A percentile compares a stretch with the other conserved stretches of the same genome.
Evolutionary conservation across 1,140 invertebrate genomes (phyloP).

Genomic region (Cyclina sinensis): DNA sequence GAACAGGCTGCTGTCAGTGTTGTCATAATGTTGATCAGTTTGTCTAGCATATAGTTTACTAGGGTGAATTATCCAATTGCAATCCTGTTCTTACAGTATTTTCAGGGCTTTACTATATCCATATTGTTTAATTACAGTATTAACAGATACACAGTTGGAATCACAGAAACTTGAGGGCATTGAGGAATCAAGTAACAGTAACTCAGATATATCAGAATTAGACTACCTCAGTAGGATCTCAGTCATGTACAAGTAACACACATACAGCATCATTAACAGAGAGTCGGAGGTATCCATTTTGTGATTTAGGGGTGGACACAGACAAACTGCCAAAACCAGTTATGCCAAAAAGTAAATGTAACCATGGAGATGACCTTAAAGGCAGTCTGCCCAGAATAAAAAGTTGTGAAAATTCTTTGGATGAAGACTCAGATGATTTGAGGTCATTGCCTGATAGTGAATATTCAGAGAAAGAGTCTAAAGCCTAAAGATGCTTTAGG

Average conservation of each 20-base stretch:
- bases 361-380: not conserved
- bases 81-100: too few relatives aligned
- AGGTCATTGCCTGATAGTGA: not conserved
- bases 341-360: not conserved
- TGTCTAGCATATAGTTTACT: too few relatives aligned
- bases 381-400: not conserved
- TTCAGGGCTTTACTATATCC: too few relatives aligned
- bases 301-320: conserved; percentile 41
- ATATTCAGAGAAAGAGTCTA: not conserved
- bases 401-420: conserved; percentile 46
- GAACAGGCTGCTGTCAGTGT: too few relatives aligned
- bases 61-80: too few relatives aligned
- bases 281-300: not conserved
- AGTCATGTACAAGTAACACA: not conserved
- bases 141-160: not conserved
- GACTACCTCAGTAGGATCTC: not conserved
- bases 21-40: too few relatives aligned
- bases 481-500: not conserved
- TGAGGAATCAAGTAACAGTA: not conserved
- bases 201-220: not conserved
- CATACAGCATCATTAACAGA: not conserved
- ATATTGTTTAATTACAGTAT: not conserved
- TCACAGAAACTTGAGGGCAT: not conserved
- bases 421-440: conserved; percentile 22
- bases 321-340: conserved; percentile 53